These are phyloP conservation scores for Numida meleagris DNA, from an alignment of 2,113 vertebrate species.

Conservation along the genomic window DNA sequence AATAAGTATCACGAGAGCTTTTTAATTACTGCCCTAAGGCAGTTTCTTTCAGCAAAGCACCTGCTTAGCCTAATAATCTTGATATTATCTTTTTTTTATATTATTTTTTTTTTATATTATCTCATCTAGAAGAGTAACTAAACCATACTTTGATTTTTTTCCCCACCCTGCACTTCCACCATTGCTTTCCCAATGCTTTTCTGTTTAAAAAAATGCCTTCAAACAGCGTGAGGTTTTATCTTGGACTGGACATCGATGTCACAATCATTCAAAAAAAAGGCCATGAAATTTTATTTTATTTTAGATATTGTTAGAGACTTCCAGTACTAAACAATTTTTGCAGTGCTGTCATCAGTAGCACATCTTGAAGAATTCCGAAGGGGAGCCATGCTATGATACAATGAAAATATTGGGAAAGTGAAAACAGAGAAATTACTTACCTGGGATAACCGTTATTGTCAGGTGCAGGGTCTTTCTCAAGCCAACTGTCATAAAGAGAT, in stretches of 20 bases:
- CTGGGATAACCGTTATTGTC: slow-evolving; percentile 84
- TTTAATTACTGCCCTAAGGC: not conserved
- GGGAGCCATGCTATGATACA: not conserved
- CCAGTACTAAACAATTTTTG: not conserved
- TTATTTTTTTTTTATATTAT: too few species aligned
- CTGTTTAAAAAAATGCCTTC: not conserved
- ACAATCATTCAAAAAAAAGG: not conserved
- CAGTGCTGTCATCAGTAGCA: not conserved
- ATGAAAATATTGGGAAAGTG: not conserved
- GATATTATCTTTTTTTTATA: not conserved
- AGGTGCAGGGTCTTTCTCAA: slow-evolving; percentile 88
- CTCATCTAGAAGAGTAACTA: not conserved
- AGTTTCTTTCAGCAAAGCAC: not conserved
- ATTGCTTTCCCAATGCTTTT: not conserved
- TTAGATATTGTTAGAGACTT: not conserved
- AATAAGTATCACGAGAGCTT: not conserved
- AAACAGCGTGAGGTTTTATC: not conserved
- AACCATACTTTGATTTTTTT: not conserved
- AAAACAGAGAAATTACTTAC: slow-evolving; percentile 58
- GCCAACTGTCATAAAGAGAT: slow-evolving; percentile 93
- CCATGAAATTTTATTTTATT: not conserved
- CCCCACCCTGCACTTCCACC: not conserved
- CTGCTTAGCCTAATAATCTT: not conserved
- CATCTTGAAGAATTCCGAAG: not conserved
- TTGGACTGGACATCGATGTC: not conserved